These are phyloP conservation scores for Otocyon megalotis DNA, from an alignment of 2,113 vertebrate species.

Conservation along the genomic window DNA sequence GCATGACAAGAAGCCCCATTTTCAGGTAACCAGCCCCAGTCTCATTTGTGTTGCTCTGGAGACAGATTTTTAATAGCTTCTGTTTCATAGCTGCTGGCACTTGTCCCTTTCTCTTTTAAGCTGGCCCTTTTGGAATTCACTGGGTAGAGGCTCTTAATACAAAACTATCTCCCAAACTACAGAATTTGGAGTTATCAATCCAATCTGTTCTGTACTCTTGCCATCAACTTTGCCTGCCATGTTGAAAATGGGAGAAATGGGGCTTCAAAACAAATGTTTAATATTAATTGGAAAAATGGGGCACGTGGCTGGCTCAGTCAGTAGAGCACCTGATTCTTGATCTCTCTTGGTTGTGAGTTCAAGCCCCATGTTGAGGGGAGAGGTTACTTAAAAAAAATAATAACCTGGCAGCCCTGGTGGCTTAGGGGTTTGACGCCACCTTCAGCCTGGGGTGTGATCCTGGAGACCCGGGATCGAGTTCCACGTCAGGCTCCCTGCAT, in stretches of 20 bases:
- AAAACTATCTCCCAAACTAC: background rate
- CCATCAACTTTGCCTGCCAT: background rate
- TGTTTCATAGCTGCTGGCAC: background rate
- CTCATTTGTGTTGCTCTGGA: background rate
- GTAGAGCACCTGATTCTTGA: background rate
- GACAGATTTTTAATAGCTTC: background rate
- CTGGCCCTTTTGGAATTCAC: background rate
- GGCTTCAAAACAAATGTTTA: slow-evolving; percentile 20
- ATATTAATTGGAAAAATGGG: slow-evolving; percentile 19
- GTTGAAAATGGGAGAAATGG: background rate
- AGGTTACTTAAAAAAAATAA: background rate
- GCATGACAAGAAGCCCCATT: background rate
- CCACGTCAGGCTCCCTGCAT: too few species aligned
- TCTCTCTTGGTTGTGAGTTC: background rate
- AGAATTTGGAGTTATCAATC: background rate
- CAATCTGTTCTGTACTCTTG: background rate
- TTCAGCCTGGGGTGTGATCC: too few species aligned
- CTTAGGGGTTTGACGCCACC: too few species aligned
- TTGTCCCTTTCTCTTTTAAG: background rate
- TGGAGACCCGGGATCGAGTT: too few species aligned
- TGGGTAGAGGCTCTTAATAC: background rate
- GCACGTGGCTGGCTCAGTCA: background rate
- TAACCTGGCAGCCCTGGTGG: too few species aligned
- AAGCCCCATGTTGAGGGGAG: background rate
- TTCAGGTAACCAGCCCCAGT: background rate